Base-by-base conservation (phyloP, 2,888 invertebrate genomes). In the Rutpela maculata region DNA sequence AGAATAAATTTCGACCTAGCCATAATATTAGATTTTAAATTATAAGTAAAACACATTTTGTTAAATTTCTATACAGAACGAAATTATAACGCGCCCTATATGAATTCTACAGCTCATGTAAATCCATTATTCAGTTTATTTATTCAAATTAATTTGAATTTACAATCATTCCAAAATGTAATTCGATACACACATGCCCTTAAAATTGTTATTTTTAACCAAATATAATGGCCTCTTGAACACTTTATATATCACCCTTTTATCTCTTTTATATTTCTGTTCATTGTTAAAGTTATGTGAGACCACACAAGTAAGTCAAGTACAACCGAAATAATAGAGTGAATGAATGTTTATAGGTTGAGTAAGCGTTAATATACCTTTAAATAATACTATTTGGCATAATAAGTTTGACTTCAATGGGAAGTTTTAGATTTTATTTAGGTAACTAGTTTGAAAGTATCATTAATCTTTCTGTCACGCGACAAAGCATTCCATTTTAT, bases 141-240 rank as follows among this genome's bases (percentile, higher is more conserved):
- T 19, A 67, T 50, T 67, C 22, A 22, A 67, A 50, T 69, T 31
- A 31, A 57, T 31, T 59, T 19, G 26, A 35, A n/a, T 38, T 59
- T 59, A 26, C 35, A 59, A 59, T 57, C 56, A 35, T 18, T 18
- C 19, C 9, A 57, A 31, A 70, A 55, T 10, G 43, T 26, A 18
- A 70, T 70, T 70, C 57, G 57, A 38, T 63, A 60, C 60, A 43
- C 60, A 60, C 60, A 38, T 65, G 65, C 65, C 60, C 56, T 70
- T 59, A 70, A 70, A 60, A 60, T 59, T 18, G 59, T 70, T 70
- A 70, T 60, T 70, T 70, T 60, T 60, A 60, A 70, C 70, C 70
- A 70, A 70, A 70, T 59, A 60, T 60, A 70, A 70, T 70, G 35
- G 43, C 22, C 38, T 12, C 70, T 59, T 70, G 70, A 70, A 70